Base-by-base conservation (phyloP, 2,797 vertebrate species). In the Phrynocephalus forsythii region DNA sequence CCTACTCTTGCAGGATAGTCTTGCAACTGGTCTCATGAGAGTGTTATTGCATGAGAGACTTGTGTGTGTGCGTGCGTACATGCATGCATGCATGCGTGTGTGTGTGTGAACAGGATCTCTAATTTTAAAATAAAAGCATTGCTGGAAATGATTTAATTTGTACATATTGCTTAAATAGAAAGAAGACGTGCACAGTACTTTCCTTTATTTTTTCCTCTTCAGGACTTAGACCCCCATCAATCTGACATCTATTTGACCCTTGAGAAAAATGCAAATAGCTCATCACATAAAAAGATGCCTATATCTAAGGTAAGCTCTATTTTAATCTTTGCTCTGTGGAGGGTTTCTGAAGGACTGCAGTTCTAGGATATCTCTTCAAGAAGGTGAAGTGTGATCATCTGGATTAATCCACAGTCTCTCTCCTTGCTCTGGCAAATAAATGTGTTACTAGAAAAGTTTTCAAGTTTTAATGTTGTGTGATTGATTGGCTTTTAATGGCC, bases 211-310 rank as follows among this genome's bases (percentile, higher is more conserved):
- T 28, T 93, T 84, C 82, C 16, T 84, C 8, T 88, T 76, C 87
- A 95, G 95, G 91, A 88, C 38, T 90, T 95, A 92, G 83, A 95
- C 91, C 87, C 92, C 9, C 86, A 86, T 30, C 91, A 94, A 79
- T 82, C 93, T 68, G 94, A 94, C 20, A 52, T 95, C 84, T 95
- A 95, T 90, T 92, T 91, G 48, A 63, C 82, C 87, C 89, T 95
- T 0, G 30, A 93, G 78, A 75, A 78, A 6, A 56, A 77, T 20
- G 38, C n/a, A 77, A 86, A 24, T 18, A 89, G 38, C 11, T 18
- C 2, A 0, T 44, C 88, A 73, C 28, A n/a, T n/a, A 79, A 16
- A 77, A 87, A 52, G 28, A 89, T 56, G 75, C 69, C 77, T 90
- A 11, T 72, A n/a, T 5, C 44, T 50, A 89, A 94, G 94, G 94